phyloP scores from a whole-genome alignment of 1,140 invertebrate species.

The Chironomus tepperi region DNA sequence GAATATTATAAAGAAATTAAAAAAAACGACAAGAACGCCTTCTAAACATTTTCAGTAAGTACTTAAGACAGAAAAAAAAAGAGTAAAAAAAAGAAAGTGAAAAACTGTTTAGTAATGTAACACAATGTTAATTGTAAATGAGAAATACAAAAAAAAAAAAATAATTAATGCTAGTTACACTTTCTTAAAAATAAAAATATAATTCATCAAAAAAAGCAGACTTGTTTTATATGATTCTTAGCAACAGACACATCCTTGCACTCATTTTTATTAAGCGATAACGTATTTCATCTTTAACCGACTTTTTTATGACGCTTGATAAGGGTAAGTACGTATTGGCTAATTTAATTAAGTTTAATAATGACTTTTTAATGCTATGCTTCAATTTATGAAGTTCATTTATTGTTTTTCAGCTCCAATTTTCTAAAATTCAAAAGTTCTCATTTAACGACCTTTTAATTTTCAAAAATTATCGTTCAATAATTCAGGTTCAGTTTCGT shows the following conservation, averaged over 20 bases:
- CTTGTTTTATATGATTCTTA: not conserved
- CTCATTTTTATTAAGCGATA: not conserved
- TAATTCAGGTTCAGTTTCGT: too few species aligned
- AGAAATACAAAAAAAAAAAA: not conserved
- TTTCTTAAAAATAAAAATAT: slow-evolving; percentile 6
- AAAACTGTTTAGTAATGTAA: not conserved
- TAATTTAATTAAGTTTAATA: too few species aligned
- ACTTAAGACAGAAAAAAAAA: not conserved
- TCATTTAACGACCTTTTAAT: too few species aligned
- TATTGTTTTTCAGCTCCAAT: too few species aligned
- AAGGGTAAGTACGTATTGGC: too few species aligned
- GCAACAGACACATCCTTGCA: not conserved
- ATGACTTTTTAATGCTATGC: too few species aligned
- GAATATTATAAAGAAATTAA: not conserved
- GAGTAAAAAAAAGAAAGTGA: not conserved
- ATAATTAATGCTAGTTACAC: slow-evolving; percentile 9
- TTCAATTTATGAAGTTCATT: too few species aligned
- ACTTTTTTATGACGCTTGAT: too few species aligned
- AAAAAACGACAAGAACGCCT: not conserved
- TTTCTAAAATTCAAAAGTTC: too few species aligned
- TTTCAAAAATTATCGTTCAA: too few species aligned
- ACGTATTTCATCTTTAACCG: too few species aligned
- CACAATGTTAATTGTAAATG: not conserved
- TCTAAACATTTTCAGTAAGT: slow-evolving; percentile 11
- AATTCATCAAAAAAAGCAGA: not conserved